Base-by-base conservation (phyloP, 2,113 vertebrate genomes). In the Chionodraco myersi region DNA sequence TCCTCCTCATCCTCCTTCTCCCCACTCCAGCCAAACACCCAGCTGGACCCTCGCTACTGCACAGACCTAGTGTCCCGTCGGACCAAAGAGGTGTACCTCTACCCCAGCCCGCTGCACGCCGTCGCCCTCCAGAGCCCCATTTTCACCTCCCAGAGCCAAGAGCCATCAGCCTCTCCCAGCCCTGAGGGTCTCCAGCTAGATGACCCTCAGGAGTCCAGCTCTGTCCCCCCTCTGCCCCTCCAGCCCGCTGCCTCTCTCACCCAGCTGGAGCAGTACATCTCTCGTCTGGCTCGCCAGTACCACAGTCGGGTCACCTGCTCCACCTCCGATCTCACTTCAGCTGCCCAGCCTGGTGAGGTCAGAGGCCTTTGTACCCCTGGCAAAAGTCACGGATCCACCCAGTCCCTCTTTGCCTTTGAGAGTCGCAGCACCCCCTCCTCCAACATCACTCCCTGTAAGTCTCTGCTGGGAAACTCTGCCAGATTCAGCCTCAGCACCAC, bases 61-160 rank as follows among this genome's bases (percentile, higher is more conserved):
- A 93, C 92, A 0, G 95, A 96, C 86, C 85, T 96, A 30, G 92
- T 96, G 30, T 96, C 95, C 41, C 91, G 94, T 30, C 91, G 94
- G 80, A 95, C 94, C 80, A 95, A 94, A 79, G 96, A 96, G 75
- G 92, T 96, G 51, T 96, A 96, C 75, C 83, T 93, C 7, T 96
- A 95, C 77, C 96, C 96, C n/a, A 96, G 96, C 80, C 96, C 96
- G 0, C 87, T 96, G 68, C 96, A 96, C 23, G 96, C 95, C 0
- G 95, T 96, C 11, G 96, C 95, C 26, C 92, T 96, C 51, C 96
- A 96, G 80, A 96, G 96, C 71, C 95, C 96, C 36, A 90, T 96
- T 36, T 96, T 96, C 88, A 95, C 92, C 48, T 88, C 87, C 4
- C 90, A 86, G 62, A 86, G 54, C 36, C 92, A 87, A 61, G 89